Evolutionary conservation across 2,888 invertebrate genomes (phyloP), one percentile per base, ranked within the genome.

Genomic region (Penaeus monodon): DNA sequence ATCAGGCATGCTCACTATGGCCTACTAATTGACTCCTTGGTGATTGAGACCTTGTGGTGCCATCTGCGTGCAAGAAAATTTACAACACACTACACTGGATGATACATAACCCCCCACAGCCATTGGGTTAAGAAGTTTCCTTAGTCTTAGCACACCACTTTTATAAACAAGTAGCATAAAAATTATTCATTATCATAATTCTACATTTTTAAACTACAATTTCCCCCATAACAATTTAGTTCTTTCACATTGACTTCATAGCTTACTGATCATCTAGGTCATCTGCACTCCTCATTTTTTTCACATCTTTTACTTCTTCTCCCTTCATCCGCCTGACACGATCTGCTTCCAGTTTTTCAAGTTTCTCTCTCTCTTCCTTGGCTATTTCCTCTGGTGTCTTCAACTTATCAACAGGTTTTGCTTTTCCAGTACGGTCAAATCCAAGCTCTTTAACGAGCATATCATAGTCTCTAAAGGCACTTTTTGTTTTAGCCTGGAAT

Each of bases 321-420:
- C 95, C 96, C 90, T 94, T 93, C 98, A 98, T 98, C 91, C 98
- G 94, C 86, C 94, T 93, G 76, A 96, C 91, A 87, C 97, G 94
- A 90, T 97, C 96, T 89, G 93, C 94, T 93, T 98, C 97, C 74
- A 97, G 92, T 91, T 95, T 94, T 90, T 96, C 96, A 24, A 98
- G 92, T 90, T 94, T 95, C 89, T 95, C 95, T 91, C 95, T 95
- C 91, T 97, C 97, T 92, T 96, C 96, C 90, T 94, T 95, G 0
- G 95, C 95, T 78, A 96, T 93, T 92, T 98, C 96, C 90, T 97
- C 96, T 90, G 96, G 96, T 22, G 95, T 96, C 92, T 97, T 96
- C 29, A 97, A 92, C 63, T 89, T 86, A 33, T 88, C 86, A 33
- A 96, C 94, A 22, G 95, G 96, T 94, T 94, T 65, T 27, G 92